Conservation (phyloP, 1,140 invertebrate genomes). For the Lepidurus couesii region DNA sequence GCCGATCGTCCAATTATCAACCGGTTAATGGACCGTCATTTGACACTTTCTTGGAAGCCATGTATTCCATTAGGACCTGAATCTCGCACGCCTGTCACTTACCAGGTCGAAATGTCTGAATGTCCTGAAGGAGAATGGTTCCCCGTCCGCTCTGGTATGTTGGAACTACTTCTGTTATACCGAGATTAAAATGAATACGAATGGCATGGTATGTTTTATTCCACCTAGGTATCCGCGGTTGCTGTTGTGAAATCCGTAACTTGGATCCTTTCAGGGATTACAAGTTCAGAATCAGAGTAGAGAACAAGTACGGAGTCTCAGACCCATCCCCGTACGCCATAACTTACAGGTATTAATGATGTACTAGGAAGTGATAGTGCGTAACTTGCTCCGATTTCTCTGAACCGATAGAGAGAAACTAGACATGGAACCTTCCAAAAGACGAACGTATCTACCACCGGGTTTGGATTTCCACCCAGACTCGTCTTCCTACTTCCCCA, state of each 20-base stretch:
- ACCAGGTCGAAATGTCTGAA: conserved; percentile 88
- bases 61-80: conserved; percentile 69
- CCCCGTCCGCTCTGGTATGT: conserved; percentile 60
- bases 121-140: conserved; percentile 79
- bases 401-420: conserved; percentile 56
- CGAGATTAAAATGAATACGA: not conserved
- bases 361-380: conserved; percentile 8
- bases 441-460: conserved; percentile 68
- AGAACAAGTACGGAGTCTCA: conserved; percentile 94
- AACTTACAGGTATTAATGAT: conserved; percentile 55
- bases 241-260: conserved; percentile 74
- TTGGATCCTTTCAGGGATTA: conserved; percentile 82
- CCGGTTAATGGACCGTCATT: conserved; percentile 73
- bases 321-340: conserved; percentile 83
- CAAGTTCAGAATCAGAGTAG: conserved; percentile 85
- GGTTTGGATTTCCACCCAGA: conserved; percentile 80
- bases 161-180: not conserved
- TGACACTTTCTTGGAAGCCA: conserved; percentile 85
- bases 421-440: conserved; percentile 70
- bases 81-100: conserved; percentile 72
- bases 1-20: conserved; percentile 82
- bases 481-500: conserved; percentile 80
- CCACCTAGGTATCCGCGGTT: conserved; percentile 62
- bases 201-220: conserved; percentile 7
- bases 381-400: not conserved